Evolutionary conservation across 2,888 invertebrate species (phyloP).

Genomic region (Sepioteuthis lessoniana): DNA sequence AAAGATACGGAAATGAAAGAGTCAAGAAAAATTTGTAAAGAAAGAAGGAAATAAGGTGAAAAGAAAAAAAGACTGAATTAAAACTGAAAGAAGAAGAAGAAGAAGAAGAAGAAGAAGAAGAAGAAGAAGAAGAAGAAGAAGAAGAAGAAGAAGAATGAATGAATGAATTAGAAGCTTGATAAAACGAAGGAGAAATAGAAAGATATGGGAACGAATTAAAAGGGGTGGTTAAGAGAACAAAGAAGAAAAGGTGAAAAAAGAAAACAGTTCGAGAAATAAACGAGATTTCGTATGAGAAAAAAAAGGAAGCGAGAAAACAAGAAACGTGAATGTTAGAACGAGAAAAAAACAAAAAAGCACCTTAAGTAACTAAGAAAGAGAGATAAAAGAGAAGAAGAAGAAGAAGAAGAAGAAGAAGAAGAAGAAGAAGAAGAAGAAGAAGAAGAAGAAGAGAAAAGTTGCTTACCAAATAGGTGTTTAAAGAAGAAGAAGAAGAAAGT

Average conservation of each 20-base stretch:
- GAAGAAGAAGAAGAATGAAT: not conserved
- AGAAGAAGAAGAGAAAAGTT: not conserved
- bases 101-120: conserved; percentile 44
- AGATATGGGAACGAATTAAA: not conserved
- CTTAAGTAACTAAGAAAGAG: not conserved
- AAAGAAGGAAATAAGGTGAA: not conserved
- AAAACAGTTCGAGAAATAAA: not conserved
- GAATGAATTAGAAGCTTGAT: not conserved
- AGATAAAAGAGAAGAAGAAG: not conserved
- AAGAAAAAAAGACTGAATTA: not conserved
- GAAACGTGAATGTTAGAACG: not conserved
- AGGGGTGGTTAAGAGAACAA: not conserved
- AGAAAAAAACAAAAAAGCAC: not conserved
- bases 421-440: not conserved
- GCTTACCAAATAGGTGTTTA: too few species aligned
- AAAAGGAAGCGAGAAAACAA: conserved; percentile 34
- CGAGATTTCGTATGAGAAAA: conserved; percentile 34
- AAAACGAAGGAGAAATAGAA: not conserved
- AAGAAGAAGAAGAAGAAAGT: not conserved
- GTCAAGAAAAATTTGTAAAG: not conserved
- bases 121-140: not conserved
- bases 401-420: not conserved
- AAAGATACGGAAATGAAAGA: not conserved
- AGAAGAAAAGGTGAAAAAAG: not conserved
- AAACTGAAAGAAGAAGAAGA: not conserved